A percentile compares a stretch with the other conserved stretches of the same genome.
Conservation (phyloP, 2,797 vertebrate genomes). For the Poeciliopsis turneri region DNA sequence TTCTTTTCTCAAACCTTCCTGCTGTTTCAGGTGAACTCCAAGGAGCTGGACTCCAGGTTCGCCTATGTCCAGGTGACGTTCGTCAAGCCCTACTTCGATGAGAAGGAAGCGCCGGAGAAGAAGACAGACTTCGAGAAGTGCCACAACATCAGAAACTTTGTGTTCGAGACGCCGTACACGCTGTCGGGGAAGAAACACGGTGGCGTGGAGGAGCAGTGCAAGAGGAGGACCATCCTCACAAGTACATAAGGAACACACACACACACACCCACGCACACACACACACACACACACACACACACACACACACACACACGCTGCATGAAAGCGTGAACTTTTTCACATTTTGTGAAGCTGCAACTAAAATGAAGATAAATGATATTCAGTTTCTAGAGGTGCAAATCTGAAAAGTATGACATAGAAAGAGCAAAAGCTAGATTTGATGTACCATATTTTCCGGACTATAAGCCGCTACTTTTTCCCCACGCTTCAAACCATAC, state of each 20-base stretch:
- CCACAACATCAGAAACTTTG: constrained; percentile 93
- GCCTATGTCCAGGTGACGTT: constrained; percentile 97
- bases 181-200: constrained; percentile 95
- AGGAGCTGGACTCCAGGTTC: constrained; percentile 92
- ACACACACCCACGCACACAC: too few species aligned
- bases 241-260: constrained; percentile 74
- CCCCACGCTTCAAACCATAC: too few species aligned
- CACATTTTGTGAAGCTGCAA: not conserved
- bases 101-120: constrained; percentile 91
- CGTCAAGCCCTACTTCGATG: constrained; percentile 93
- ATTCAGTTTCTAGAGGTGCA: not conserved
- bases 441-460: too few species aligned
- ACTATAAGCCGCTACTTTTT: too few species aligned
- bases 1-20: not conserved
- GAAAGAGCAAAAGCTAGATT: too few species aligned
- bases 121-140: constrained; percentile 94
- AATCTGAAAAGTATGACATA: not conserved
- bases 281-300: not conserved
- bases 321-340: not conserved
- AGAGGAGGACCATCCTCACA: constrained; percentile 89
- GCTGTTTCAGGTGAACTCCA: constrained; percentile 84
- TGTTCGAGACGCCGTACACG: constrained; percentile 97
- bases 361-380: not conserved
- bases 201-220: constrained; percentile 95
- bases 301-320: not conserved